Evolutionary conservation across 2,888 invertebrate species (phyloP), one percentile per base, ranked within the genome.

Genomic region (Ennomos erosarius): DNA sequence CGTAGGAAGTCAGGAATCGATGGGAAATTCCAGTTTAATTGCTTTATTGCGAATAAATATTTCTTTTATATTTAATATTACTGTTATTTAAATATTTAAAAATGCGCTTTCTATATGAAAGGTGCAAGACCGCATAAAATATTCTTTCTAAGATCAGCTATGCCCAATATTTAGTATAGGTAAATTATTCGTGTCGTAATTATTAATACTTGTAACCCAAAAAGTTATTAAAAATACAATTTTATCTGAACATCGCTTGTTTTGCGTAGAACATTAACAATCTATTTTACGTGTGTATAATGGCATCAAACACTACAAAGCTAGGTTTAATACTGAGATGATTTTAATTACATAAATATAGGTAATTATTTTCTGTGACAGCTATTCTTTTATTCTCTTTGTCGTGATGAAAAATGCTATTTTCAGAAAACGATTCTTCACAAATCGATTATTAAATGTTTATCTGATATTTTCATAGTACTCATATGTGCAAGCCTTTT

Each of bases 281-380:
- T 61, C 70, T 73, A 73, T 73, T 74, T 72, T 73, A 71, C 68
- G 52, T 70, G 73, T 83, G 75, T 81, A 82, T 76, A 84, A 90
- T 89, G 88, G 87, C 87, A 88, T 87, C 86, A 73, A 81, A 82
- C 71, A 82, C 82, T 88, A 88, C 71, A 80, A 79, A 84, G 76
- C 85, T 87, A 85, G 58, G 68, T 74, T 74, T 58, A 57, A 63
- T 52, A 65, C 60, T 47, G 55, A 59, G 49, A 59, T 49, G 54
- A 52, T 44, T 76, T 65, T 67, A 65, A 60, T 59, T 54, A 34
- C 26, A 56, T 44, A 12, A 36, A 9, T 36, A 36, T 35, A 35
- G 33, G 46, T 47, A 47, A 58, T 66, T 64, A 59, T 55, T 71
- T 67, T 64, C 62, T 66, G 40, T 67, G 62, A 57, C 6, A 26